phyloP scores from a whole-genome alignment of 2,888 invertebrate species.

The Calliopum simillimum region DNA sequence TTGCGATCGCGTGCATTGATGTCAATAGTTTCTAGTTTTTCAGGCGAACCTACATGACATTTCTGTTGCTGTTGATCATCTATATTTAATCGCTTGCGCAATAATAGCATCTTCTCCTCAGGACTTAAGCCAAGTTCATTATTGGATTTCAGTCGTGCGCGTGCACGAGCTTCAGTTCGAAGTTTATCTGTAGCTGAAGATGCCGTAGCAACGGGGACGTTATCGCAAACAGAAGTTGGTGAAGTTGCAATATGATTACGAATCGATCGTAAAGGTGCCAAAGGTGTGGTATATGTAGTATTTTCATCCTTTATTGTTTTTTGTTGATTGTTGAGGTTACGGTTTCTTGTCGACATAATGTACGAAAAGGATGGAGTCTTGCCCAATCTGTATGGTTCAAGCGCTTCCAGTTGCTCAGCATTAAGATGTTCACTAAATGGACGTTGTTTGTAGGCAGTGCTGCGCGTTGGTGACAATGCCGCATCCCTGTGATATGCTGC shows the following conservation, averaged over 20 bases:
- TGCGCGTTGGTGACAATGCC: constrained; percentile 46
- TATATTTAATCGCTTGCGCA: constrained; percentile 67
- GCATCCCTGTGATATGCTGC: constrained; percentile 53
- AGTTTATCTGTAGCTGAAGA: constrained; percentile 70
- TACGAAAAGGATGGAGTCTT: constrained; percentile 65
- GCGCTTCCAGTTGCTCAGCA: constrained; percentile 50
- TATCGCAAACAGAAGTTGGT: neutral
- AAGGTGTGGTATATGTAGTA: constrained; percentile 39
- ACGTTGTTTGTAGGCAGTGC: constrained; percentile 57
- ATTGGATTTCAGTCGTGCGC: constrained; percentile 78
- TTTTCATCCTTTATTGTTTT: constrained; percentile 38
- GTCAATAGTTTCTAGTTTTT: constrained; percentile 29
- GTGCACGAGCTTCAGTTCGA: constrained; percentile 74
- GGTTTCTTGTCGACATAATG: constrained; percentile 36
- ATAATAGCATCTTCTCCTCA: constrained; percentile 73
- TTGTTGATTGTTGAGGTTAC: constrained; percentile 43
- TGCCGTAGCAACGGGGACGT: neutral
- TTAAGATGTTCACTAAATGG: constrained; percentile 65
- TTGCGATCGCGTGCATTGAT: constrained; percentile 60
- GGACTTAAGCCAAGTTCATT: constrained; percentile 80
- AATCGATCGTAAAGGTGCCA: constrained; percentile 39
- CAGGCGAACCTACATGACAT: neutral
- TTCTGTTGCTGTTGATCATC: constrained; percentile 47
- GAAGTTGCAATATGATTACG: constrained; percentile 18
- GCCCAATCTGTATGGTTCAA: constrained; percentile 59